These are phyloP conservation scores for Ametastegia equiseti DNA, from an alignment of 2,888 invertebrate species.

Conservation along the genomic window DNA sequence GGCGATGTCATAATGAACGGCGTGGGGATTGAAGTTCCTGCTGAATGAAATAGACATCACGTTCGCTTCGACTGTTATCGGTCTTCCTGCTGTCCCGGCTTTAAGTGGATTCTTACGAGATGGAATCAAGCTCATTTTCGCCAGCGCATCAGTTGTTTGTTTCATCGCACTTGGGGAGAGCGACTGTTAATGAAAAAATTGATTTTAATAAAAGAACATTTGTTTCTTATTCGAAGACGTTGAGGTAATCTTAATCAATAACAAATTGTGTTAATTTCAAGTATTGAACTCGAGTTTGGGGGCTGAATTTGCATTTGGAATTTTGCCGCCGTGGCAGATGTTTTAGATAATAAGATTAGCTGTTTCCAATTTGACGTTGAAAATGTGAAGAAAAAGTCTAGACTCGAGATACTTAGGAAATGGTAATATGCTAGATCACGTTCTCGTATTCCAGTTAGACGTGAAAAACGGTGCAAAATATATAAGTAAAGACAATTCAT, in stretches of 20 bases:
- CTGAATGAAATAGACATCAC: constrained; percentile 80
- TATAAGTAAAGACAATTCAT: background rate
- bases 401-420: background rate
- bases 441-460: background rate
- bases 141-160: constrained; percentile 30
- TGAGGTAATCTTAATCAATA: too few relatives aligned
- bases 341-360: background rate
- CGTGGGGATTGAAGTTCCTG: constrained; percentile 73
- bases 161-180: background rate
- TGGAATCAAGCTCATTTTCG: constrained; percentile 60
- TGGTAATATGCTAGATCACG: background rate
- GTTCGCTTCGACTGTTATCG: constrained; percentile 80
- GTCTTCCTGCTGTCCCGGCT: constrained; percentile 74
- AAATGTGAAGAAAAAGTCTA: background rate
- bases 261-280: too few relatives aligned
- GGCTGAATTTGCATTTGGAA: too few relatives aligned
- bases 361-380: background rate
- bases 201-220: background rate
- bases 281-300: too few relatives aligned
- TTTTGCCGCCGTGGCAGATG: background rate
- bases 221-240: too few relatives aligned
- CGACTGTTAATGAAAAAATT: background rate
- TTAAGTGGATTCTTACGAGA: constrained; percentile 52
- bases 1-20: constrained; percentile 90
- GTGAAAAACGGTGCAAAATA: background rate